Percentiles rank a stretch among this genome's conserved stretches.
Evolutionary conservation across 2,888 invertebrate species (phyloP).

Genomic region (Baccha elongata): DNA sequence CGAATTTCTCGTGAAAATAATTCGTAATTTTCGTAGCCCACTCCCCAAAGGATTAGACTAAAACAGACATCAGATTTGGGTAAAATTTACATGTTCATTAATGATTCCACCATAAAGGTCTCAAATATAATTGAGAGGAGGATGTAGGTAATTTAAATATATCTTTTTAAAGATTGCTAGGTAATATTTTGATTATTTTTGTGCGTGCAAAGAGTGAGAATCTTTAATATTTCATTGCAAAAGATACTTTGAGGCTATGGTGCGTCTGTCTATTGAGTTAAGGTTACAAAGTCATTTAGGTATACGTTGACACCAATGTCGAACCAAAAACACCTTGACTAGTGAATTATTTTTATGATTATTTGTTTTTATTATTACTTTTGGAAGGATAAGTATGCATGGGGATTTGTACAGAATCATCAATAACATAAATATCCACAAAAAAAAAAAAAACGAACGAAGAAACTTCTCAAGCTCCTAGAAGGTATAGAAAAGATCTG

Average conservation of each 20-base stretch:
- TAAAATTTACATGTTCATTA: constrained; percentile 60
- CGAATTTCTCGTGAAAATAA: constrained; percentile 29
- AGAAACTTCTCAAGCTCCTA: not conserved
- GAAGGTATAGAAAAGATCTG: not conserved
- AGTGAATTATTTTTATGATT: constrained; percentile 48
- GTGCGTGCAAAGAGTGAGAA: constrained; percentile 56
- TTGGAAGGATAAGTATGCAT: constrained; percentile 31
- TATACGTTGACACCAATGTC: constrained; percentile 50
- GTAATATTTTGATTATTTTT: constrained; percentile 66
- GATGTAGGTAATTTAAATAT: constrained; percentile 12
- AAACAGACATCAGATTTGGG: constrained; percentile 27
- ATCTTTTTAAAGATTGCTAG: constrained; percentile 29
- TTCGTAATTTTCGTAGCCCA: constrained; percentile 12
- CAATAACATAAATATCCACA: constrained; percentile 44
- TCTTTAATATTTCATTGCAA: constrained; percentile 38
- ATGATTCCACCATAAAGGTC: constrained; percentile 38
- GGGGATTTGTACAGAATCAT: constrained; percentile 44
- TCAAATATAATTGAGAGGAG: constrained; percentile 50
- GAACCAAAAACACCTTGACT: constrained; percentile 52
- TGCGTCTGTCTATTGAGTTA: not conserved
- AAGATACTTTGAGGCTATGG: not conserved
- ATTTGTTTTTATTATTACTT: constrained; percentile 46
- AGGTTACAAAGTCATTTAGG: constrained; percentile 44
- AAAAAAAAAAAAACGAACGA: constrained; percentile 6
- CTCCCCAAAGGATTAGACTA: constrained; percentile 20